phyloP scores from a whole-genome alignment of 2,113 vertebrate genomes.

The Phaethon lepturus region DNA sequence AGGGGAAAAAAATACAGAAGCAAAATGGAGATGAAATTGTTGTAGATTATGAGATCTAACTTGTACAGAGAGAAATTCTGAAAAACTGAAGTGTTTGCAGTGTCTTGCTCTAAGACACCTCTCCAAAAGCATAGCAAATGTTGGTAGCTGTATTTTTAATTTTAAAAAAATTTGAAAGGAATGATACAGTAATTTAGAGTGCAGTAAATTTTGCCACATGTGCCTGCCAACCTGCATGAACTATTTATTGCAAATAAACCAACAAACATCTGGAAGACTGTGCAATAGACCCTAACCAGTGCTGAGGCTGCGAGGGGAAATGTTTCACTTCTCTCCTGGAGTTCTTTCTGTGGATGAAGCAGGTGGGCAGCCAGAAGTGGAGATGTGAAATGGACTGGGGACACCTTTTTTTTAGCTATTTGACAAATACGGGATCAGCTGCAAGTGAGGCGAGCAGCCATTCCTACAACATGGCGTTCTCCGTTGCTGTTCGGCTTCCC shows the following conservation, averaged over 20 bases:
- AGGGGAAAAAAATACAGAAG: not conserved
- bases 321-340: not conserved
- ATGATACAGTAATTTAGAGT: not conserved
- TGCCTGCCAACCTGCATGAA: not conserved
- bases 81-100: not conserved
- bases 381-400: not conserved
- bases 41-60: not conserved
- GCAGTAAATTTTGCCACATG: not conserved
- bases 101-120: not conserved
- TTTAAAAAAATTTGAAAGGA: not conserved
- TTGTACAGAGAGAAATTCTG: not conserved
- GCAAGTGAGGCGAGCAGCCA: not conserved
- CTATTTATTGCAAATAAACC: not conserved
- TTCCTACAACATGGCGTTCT: not conserved
- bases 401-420: not conserved
- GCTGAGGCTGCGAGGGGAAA: not conserved
- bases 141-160: not conserved
- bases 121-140: not conserved
- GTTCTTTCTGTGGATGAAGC: not conserved
- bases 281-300: not conserved
- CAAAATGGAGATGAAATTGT: not conserved
- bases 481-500: not conserved
- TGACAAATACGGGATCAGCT: not conserved
- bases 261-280: not conserved
- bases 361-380: not conserved